Conservation (phyloP, 2,113 vertebrate species). For the Gymnarchus niloticus region DNA sequence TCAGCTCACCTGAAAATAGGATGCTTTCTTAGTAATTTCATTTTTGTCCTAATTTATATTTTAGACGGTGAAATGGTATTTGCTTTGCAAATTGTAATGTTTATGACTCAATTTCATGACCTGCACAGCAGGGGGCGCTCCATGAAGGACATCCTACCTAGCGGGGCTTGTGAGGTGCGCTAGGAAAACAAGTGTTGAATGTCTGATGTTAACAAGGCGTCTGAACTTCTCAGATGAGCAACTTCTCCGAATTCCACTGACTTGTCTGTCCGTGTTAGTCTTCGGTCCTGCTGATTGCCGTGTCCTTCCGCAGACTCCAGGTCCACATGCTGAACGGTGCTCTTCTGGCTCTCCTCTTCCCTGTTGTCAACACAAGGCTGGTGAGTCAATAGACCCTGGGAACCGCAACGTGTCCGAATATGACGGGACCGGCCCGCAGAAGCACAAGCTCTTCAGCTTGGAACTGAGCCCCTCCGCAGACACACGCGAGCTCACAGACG, state of each 20-base stretch:
- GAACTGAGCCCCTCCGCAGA: neutral
- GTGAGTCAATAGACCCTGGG: slow-evolving; percentile 65
- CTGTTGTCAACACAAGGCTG: slow-evolving; percentile 93
- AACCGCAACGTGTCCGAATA: neutral
- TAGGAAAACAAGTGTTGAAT: too few relatives aligned
- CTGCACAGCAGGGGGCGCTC: too few relatives aligned
- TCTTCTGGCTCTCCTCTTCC: slow-evolving; percentile 86
- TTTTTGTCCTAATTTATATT: too few relatives aligned
- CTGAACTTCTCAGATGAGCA: neutral
- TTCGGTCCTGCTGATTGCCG: neutral
- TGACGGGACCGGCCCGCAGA: neutral
- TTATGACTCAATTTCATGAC: too few relatives aligned
- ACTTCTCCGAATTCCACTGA: neutral
- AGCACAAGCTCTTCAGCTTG: too few relatives aligned
- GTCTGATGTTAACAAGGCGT: neutral
- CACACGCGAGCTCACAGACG: neutral
- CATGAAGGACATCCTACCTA: too few relatives aligned
- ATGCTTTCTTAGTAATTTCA: too few relatives aligned
- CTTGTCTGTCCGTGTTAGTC: neutral
- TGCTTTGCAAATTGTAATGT: too few relatives aligned
- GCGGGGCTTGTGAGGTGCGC: neutral
- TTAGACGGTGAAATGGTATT: too few relatives aligned
- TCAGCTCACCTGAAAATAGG: too few relatives aligned
- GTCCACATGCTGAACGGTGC: slow-evolving; percentile 98
- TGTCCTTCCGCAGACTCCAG: slow-evolving; percentile 71